A percentile compares a stretch with the other conserved stretches of the same genome.
Evolutionary conservation across 2,797 vertebrate species (phyloP).

Genomic region (Sebastes iracundus): DNA sequence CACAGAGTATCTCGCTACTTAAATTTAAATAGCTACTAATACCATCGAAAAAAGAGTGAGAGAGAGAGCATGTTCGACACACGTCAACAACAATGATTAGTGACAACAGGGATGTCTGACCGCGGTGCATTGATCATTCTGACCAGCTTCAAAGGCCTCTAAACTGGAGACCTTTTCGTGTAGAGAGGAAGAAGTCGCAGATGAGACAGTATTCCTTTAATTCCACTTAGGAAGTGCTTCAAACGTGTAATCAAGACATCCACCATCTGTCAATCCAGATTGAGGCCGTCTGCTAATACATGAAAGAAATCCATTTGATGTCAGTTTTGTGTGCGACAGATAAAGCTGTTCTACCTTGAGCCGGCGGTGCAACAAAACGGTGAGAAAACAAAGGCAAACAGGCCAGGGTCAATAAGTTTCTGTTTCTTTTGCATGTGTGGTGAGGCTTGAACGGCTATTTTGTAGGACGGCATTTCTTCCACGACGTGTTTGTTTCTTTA

Average conservation of each 20-base stretch:
- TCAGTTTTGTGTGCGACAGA: slow-evolving; percentile 19
- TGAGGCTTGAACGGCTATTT: not conserved
- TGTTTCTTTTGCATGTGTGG: slow-evolving; percentile 1
- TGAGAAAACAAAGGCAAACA: slow-evolving; percentile 17
- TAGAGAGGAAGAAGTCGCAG: slow-evolving; percentile 21
- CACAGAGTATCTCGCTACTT: not conserved
- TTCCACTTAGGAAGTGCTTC: slow-evolving; percentile 55
- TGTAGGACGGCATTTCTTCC: not conserved
- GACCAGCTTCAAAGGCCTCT: slow-evolving; percentile 53
- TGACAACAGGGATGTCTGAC: slow-evolving; percentile 20
- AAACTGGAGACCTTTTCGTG: slow-evolving; percentile 29
- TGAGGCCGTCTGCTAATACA: slow-evolving; percentile 23
- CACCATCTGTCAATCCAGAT: slow-evolving; percentile 50
- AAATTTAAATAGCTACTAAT: slow-evolving; percentile 10
- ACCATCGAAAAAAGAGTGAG: not conserved
- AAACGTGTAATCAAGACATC: slow-evolving; percentile 54
- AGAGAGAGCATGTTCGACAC: not conserved
- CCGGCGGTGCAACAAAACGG: not conserved
- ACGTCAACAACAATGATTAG: slow-evolving; percentile 14
- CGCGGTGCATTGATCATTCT: slow-evolving; percentile 39
- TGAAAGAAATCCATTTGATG: slow-evolving; percentile 53
- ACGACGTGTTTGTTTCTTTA: not conserved
- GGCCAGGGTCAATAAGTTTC: slow-evolving; percentile 13
- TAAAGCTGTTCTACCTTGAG: slow-evolving; percentile 36
- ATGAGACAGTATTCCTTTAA: slow-evolving; percentile 63